Conservation (phyloP, 2,888 invertebrate species). For the Microplitis deprimator region DNA sequence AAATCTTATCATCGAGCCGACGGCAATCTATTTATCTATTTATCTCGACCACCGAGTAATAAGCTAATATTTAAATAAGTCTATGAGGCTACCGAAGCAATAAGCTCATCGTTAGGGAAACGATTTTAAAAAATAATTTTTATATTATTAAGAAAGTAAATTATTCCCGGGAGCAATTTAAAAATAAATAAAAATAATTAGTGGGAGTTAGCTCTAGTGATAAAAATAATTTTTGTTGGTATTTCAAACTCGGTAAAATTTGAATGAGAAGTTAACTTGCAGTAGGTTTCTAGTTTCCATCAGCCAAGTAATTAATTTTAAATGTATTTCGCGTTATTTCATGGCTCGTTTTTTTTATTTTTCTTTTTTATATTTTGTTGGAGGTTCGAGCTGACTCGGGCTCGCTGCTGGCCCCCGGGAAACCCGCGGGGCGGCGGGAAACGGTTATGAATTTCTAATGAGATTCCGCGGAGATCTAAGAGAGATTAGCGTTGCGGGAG, state of each 20-base stretch:
- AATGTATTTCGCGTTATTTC: conserved; percentile 72
- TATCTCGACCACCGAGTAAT: conserved; percentile 64
- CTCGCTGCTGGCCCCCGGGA: conserved; percentile 40
- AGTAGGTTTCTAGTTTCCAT: conserved; percentile 67
- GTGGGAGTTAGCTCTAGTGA: background rate
- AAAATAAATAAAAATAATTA: background rate
- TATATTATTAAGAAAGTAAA: background rate
- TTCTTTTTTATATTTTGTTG: too few relatives aligned
- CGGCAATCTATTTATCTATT: conserved; percentile 70
- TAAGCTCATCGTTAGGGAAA: background rate
- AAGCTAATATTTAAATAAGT: conserved; percentile 70
- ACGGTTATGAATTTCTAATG: conserved; percentile 69
- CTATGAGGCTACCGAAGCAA: background rate
- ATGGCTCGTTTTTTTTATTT: conserved; percentile 63
- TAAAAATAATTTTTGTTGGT: background rate
- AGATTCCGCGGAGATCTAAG: conserved; percentile 70
- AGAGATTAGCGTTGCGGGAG: conserved; percentile 66
- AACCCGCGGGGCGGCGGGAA: conserved; percentile 44
- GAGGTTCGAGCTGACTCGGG: background rate
- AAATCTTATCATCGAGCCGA: conserved; percentile 68
- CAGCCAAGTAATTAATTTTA: conserved; percentile 72
- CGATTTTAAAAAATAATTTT: conserved; percentile 1
- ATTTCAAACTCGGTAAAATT: too few relatives aligned
- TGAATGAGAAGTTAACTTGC: too few relatives aligned
- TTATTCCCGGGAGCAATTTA: conserved; percentile 21